A percentile compares a stretch with the other conserved stretches of the same genome.
Conservation (phyloP, 2,888 invertebrate species). For the Chrysotoxum bicinctum region DNA sequence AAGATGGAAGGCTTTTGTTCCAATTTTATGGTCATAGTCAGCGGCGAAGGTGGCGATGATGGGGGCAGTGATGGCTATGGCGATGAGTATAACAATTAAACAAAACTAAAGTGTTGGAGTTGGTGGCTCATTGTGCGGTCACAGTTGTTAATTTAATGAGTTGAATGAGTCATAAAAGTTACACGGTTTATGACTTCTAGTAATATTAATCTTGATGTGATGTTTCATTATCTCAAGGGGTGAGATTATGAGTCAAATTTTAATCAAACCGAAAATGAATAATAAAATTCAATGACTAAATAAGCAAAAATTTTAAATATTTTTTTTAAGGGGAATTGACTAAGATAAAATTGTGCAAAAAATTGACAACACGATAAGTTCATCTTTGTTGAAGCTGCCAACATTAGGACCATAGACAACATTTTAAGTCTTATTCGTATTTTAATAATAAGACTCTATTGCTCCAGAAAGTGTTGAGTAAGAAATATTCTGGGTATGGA, state of each 20-base stretch:
- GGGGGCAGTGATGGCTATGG: too few relatives aligned
- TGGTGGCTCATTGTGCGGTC: constrained; percentile 39
- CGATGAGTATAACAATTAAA: constrained; percentile 53
- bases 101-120: constrained; percentile 20
- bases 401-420: too few relatives aligned
- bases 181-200: constrained; percentile 17
- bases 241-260: constrained; percentile 3
- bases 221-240: neutral
- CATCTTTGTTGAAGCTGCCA: too few relatives aligned
- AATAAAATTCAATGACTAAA: neutral
- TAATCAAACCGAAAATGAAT: neutral
- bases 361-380: too few relatives aligned
- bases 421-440: too few relatives aligned
- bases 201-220: neutral
- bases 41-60: neutral
- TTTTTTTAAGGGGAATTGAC: neutral
- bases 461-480: too few relatives aligned
- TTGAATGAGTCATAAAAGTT: constrained; percentile 43
- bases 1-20: constrained; percentile 34
- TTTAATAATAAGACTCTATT: too few relatives aligned
- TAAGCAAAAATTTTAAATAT: neutral
- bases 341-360: too few relatives aligned
- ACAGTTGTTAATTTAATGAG: constrained; percentile 31
- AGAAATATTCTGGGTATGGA: too few relatives aligned
- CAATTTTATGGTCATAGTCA: constrained; percentile 36